Evolutionary conservation across 2,797 vertebrate genomes (phyloP).

Genomic region (Tragopan temminckii): DNA sequence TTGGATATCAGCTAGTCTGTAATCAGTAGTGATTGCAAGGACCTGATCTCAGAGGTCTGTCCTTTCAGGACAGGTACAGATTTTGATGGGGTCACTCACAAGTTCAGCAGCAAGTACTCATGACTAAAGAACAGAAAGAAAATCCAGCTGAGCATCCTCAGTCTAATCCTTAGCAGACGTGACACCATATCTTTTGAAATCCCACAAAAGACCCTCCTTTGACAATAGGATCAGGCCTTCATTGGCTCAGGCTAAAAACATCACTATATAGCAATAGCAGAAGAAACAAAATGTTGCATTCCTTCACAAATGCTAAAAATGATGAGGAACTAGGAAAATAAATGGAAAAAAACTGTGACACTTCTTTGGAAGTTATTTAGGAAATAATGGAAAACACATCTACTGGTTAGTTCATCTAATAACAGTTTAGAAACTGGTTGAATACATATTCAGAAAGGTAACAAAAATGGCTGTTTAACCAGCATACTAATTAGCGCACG

Average conservation of each 20-base stretch:
- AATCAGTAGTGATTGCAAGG: not conserved
- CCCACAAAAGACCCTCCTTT: not conserved
- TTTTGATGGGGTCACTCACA: accelerated
- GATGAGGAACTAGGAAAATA: not conserved
- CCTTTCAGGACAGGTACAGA: not conserved
- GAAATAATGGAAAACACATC: not conserved
- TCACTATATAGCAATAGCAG: not conserved
- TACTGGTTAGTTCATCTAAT: not conserved
- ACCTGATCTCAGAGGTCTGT: not conserved
- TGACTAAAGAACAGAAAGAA: not conserved
- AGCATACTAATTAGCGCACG: not conserved
- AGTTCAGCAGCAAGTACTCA: not conserved
- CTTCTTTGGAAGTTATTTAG: not conserved
- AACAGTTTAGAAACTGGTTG: not conserved
- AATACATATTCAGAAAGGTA: not conserved
- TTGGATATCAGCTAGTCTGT: not conserved
- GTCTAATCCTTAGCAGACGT: not conserved
- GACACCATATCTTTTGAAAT: not conserved
- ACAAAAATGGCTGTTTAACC: not conserved
- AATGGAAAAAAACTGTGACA: not conserved
- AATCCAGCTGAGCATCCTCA: not conserved
- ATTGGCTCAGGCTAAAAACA: not conserved
- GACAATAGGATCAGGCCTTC: not conserved
- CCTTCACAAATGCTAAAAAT: not conserved
- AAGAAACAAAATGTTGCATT: not conserved